phyloP scores from a whole-genome alignment of 2,113 vertebrate species.

The Brachionichthys hirsutus region DNA sequence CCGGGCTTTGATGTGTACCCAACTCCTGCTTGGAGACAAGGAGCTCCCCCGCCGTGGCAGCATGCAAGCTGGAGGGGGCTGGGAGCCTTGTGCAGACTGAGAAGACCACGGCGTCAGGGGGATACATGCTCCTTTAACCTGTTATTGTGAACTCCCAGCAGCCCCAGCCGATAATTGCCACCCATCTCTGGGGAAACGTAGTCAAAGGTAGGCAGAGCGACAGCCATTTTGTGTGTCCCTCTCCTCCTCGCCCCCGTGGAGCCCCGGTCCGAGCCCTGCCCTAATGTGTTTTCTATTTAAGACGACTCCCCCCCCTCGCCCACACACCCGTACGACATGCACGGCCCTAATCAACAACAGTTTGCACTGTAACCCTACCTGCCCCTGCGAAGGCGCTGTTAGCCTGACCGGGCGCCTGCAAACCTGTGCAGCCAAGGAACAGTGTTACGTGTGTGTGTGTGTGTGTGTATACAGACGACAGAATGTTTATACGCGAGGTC shows the following conservation, averaged over 20 bases:
- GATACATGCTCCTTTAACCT: constrained; percentile 80
- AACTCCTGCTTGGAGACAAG: constrained; percentile 66
- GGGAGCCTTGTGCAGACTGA: constrained; percentile 49
- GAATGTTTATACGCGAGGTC: constrained; percentile 61
- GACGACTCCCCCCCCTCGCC: constrained; percentile 55
- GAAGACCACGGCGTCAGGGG: constrained; percentile 68
- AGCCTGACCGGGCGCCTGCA: constrained; percentile 63
- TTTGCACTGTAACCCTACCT: constrained; percentile 79
- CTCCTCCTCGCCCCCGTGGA: constrained; percentile 26
- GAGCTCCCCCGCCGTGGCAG: constrained; percentile 52
- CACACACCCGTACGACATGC: constrained; percentile 44
- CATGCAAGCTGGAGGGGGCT: constrained; percentile 43
- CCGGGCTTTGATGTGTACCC: constrained; percentile 55
- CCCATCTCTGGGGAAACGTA: constrained; percentile 69
- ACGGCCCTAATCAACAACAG: constrained; percentile 81
- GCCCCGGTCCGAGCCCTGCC: constrained; percentile 72
- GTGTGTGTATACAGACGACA: constrained; percentile 40
- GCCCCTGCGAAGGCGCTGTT: constrained; percentile 56
- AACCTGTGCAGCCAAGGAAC: constrained; percentile 63
- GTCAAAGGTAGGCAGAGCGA: constrained; percentile 66
- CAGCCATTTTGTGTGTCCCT: constrained; percentile 71
- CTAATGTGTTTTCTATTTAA: constrained; percentile 83
- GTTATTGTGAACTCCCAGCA: constrained; percentile 80
- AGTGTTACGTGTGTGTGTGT: constrained; percentile 14
- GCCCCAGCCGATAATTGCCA: constrained; percentile 78